These are phyloP conservation scores for Linurgus olivaceus DNA, from an alignment of 2,797 vertebrate species.

Conservation along the genomic window DNA sequence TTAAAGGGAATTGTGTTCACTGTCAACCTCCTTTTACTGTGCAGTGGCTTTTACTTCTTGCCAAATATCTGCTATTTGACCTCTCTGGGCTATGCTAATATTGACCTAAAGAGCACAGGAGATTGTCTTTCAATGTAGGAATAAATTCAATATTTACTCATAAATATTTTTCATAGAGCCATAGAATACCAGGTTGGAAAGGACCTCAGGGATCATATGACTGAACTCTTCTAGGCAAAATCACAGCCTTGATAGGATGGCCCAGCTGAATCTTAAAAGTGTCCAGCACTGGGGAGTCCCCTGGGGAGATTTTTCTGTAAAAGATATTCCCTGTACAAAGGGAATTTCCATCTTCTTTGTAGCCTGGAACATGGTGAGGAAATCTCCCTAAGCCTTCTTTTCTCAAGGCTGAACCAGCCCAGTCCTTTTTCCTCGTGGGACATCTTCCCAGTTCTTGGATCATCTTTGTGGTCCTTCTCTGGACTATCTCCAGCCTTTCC, in stretches of 20 bases:
- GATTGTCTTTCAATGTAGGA: background rate
- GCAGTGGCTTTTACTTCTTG: background rate
- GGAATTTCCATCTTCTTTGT: background rate
- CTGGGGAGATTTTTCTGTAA: background rate
- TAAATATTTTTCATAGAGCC: background rate
- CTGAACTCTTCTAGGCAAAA: background rate
- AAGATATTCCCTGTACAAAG: background rate
- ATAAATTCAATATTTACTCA: background rate
- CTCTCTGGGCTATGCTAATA: background rate
- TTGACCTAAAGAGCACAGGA: background rate
- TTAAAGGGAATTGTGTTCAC: background rate
- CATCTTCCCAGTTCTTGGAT: background rate
- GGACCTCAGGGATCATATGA: background rate
- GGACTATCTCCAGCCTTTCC: background rate
- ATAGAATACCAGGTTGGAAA: background rate
- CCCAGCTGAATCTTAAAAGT: background rate
- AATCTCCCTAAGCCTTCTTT: background rate
- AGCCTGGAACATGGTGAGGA: background rate
- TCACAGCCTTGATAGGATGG: background rate
- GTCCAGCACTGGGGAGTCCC: background rate
- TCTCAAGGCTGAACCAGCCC: background rate
- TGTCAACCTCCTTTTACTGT: background rate
- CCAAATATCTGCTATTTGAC: background rate
- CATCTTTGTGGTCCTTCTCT: background rate
- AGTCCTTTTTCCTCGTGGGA: background rate